These are phyloP conservation scores for Synanceia verrucosa DNA, from an alignment of 2,797 vertebrate genomes.

Conservation along the genomic window DNA sequence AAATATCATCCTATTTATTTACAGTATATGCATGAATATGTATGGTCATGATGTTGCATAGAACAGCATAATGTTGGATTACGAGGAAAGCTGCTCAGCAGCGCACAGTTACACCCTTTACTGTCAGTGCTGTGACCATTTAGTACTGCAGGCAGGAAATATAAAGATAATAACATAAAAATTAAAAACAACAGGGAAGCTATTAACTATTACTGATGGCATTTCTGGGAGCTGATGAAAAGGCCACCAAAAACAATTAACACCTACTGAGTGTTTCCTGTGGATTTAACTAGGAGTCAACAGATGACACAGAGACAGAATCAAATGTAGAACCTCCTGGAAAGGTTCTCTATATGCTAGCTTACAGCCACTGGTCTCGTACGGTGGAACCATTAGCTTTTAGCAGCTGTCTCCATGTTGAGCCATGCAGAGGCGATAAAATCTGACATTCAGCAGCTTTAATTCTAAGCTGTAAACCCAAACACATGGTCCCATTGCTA, in stretches of 20 bases:
- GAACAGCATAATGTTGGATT: background rate
- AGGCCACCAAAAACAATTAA: constrained; percentile 21
- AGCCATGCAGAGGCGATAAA: too few relatives aligned
- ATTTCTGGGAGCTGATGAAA: constrained; percentile 19
- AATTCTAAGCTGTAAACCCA: background rate
- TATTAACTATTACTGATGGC: constrained; percentile 14
- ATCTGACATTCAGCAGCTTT: too few relatives aligned
- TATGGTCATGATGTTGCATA: background rate
- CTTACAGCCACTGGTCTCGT: too few relatives aligned
- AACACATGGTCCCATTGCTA: background rate
- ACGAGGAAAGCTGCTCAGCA: background rate
- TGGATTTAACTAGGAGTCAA: background rate
- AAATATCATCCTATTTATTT: too few relatives aligned
- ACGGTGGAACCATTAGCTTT: too few relatives aligned
- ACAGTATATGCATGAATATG: background rate
- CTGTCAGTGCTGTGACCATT: background rate
- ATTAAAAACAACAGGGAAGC: constrained; percentile 16
- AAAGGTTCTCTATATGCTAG: too few relatives aligned
- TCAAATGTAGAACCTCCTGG: background rate
- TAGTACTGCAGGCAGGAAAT: background rate
- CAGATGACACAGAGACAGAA: background rate
- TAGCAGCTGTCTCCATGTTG: too few relatives aligned
- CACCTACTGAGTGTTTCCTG: background rate
- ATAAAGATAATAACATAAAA: background rate
- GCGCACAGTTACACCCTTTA: background rate